Evolutionary conservation across 2,888 invertebrate species (phyloP).

Genomic region (Embidobia sp.): DNA sequence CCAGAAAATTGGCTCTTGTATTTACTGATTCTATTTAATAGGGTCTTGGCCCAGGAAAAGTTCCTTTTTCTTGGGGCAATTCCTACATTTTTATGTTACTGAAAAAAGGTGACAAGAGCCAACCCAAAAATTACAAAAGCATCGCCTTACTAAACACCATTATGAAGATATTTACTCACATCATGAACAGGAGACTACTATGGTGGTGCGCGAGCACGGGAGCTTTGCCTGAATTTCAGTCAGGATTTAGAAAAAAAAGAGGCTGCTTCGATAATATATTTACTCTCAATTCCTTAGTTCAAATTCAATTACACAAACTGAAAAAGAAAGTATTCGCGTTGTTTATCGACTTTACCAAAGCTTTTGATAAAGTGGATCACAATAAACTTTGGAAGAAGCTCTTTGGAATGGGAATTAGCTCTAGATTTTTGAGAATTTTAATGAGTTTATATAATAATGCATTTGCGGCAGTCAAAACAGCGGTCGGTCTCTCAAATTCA

Average conservation of each 20-base stretch:
- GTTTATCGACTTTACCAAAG: constrained; percentile 5
- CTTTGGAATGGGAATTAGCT: constrained; percentile 2
- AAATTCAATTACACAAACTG: constrained; percentile 1
- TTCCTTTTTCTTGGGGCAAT: not conserved
- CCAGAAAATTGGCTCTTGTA: constrained; percentile 13
- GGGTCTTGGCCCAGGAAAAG: not conserved
- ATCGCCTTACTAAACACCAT: constrained; percentile 6
- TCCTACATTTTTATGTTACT: constrained; percentile 5
- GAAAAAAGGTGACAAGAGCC: constrained; percentile 5
- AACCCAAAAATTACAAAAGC: constrained; percentile 1
- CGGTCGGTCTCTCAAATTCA: not conserved
- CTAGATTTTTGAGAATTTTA: not conserved
- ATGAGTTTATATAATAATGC: not conserved
- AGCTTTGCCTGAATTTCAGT: constrained; percentile 19
- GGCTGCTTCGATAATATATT: constrained; percentile 13
- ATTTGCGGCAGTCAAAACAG: not conserved
- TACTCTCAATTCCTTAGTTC: not conserved
- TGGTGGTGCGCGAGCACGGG: not conserved
- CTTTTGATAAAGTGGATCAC: constrained; percentile 10
- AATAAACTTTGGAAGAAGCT: not conserved
- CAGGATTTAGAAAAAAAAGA: constrained; percentile 4
- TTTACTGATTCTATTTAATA: constrained; percentile 13
- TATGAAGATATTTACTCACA: not conserved
- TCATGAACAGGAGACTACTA: not conserved
- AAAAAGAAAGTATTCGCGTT: constrained; percentile 2